phyloP scores from a whole-genome alignment of 2,888 invertebrate species.

The Actias luna region DNA sequence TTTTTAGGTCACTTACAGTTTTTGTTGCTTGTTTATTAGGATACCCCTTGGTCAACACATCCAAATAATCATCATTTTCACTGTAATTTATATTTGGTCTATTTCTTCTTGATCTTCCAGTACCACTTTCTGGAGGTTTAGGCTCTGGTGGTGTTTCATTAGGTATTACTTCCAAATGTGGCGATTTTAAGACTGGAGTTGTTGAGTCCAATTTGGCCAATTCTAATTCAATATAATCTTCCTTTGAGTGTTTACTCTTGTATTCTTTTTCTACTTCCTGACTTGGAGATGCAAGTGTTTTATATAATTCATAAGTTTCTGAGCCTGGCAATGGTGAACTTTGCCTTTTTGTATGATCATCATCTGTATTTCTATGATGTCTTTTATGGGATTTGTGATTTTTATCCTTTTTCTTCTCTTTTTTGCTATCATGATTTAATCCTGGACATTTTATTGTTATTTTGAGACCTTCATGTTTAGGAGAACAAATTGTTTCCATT shows the following conservation, averaged over 20 bases:
- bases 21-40: conserved; percentile 57
- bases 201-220: conserved; percentile 63
- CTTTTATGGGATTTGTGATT: conserved; percentile 78
- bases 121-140: conserved; percentile 62
- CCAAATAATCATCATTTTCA: conserved; percentile 80
- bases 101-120: conserved; percentile 71
- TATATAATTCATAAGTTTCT: conserved; percentile 76
- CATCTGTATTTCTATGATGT: conserved; percentile 70
- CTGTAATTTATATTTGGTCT: conserved; percentile 79
- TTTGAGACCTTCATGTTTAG: conserved; percentile 77
- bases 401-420: conserved; percentile 73
- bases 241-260: conserved; percentile 41
- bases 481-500: conserved; percentile 72
- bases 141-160: conserved; percentile 69
- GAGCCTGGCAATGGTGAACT: conserved; percentile 78
- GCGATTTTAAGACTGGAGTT: conserved; percentile 48
- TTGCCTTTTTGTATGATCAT: conserved; percentile 59
- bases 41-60: conserved; percentile 69
- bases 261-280: conserved; percentile 53
- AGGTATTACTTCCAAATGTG: conserved; percentile 54
- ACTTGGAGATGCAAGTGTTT: conserved; percentile 75
- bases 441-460: conserved; percentile 77
- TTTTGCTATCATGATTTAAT: conserved; percentile 64
- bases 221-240: conserved; percentile 67
- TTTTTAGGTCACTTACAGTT: conserved; percentile 69